Evolutionary conservation across 2,113 vertebrate species (phyloP).

Genomic region (Chiloscyllium plagiosum): DNA sequence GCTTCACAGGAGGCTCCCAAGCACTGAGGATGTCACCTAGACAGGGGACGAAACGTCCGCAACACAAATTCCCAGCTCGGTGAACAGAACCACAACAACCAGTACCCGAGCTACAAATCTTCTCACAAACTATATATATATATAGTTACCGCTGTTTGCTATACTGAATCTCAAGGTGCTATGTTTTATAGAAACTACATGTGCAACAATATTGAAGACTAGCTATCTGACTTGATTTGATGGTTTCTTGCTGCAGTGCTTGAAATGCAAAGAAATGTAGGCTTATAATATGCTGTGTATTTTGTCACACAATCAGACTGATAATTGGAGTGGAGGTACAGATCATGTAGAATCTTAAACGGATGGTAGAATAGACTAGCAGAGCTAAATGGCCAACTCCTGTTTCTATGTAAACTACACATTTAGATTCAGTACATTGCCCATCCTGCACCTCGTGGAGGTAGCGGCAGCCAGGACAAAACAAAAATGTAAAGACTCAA

Average conservation of each 20-base stretch:
- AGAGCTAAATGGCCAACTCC: background rate
- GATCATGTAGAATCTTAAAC: background rate
- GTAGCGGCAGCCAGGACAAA: constrained; percentile 27
- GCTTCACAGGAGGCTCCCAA: too few relatives aligned
- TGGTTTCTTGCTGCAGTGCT: background rate
- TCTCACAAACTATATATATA: background rate
- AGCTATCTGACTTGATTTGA: background rate
- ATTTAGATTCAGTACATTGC: constrained; percentile 35
- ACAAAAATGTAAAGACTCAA: background rate
- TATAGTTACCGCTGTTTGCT: constrained; percentile 33
- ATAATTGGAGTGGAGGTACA: background rate
- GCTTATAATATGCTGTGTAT: background rate
- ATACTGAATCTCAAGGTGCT: constrained; percentile 24
- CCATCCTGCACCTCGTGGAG: constrained; percentile 32
- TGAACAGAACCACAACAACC: too few relatives aligned
- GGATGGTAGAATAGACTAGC: background rate
- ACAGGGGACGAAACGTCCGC: too few relatives aligned
- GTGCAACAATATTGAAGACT: background rate
- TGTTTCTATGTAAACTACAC: background rate
- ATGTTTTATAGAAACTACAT: background rate
- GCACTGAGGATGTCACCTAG: too few relatives aligned
- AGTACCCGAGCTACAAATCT: too few relatives aligned
- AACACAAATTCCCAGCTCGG: too few relatives aligned
- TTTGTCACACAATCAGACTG: background rate
- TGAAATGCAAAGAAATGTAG: background rate